Evolutionary conservation across 2,888 invertebrate species (phyloP), one percentile per base, ranked within the genome.

Genomic region (Strigamia transsilvanica): DNA sequence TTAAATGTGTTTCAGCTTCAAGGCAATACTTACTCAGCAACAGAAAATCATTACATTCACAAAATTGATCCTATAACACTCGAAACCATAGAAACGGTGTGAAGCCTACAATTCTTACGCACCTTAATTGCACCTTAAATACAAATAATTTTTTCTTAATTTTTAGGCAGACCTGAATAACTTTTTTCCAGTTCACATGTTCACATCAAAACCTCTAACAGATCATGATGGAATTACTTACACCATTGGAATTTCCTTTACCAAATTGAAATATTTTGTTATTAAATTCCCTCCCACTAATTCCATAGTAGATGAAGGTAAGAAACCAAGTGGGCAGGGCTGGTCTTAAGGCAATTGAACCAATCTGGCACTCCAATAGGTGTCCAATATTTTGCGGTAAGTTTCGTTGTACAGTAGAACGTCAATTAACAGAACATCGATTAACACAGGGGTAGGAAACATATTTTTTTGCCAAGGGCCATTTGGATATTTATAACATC

Each of bases 11-110:
- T 86, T 80, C 84, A 85, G 12, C 82, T 86, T 21, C 86, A 86
- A n/a, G 88, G 88, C 83, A 85, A 86, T 51, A 81, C 89, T 27
- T 88, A 86, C 82, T 87, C 88, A 0, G 82, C 86, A 10, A 88
- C 88, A 1, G 89, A 89, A 84, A 87, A 86, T 0, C 85, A 86
- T 18, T 83, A 84, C 21, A 84, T 89, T 79, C 86, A 86, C 83
- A 85, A 85, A 82, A 84, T 89, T n/a, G 87, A 89, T 84, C 86
- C 86, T 12, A 86, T 87, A 41, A 87, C 86, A 38, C 84, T 89
- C 61, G 85, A 86, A 5, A 86, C 86, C 7, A 82, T 84, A 2
- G 85, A 86, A 80, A 85, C 85, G 85, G 88, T 88, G 84, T 21
- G 27, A 42, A 10, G 6, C 42, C 15, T 2, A 42, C 10, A 2